Evolutionary conservation across 2,113 vertebrate genomes (phyloP), one percentile per base, ranked within the genome.

Genomic region (Xerus inauris): DNA sequence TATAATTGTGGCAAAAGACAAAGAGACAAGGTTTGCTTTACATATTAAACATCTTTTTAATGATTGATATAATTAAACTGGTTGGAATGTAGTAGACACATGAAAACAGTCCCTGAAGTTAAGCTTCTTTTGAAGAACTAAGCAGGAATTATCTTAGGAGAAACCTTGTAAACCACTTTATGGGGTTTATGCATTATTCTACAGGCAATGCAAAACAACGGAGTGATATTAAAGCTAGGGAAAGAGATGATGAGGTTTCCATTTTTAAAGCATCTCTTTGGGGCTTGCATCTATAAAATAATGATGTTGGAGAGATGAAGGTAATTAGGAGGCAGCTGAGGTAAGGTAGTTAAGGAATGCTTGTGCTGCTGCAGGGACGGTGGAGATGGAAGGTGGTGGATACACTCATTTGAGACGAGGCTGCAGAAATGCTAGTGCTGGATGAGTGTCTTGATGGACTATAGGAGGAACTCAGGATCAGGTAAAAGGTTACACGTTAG

Each of bases 201-300:
- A 75, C 20, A 54, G 57, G 42, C 9, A 82, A 26, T 45, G n/a
- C 40, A 81, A 89, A 91, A 47, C 62, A 92, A 45, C 6, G 6
- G 24, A 85, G 73, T 0, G n/a, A 24, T 57, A 40, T 47, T 89
- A 69, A 69, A 73, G 14, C 54, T 93, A 5, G 65, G 26, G 3
- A 64, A 89, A n/a, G 24, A 38, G 3, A 32, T 26, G 64, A n/a
- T 38, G 67, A 82, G 47, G 11, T 62, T 57, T 45, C 30, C 32
- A 45, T 89, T 77, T 94, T 92, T 14, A 35, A 89, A 96, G 64
- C 24, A 10, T 54, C 45, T 82, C 67, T 96, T 86, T 45, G 26
- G 51, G 26, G 12, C 24, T 45, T 26, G 45, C 13, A 51, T 83
- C 26, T 40, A 22, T 14, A 62, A 67, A n/a, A 30, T n/a, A 49